Evolutionary conservation across 2,113 vertebrate genomes (phyloP).

Genomic region (Martes martes): DNA sequence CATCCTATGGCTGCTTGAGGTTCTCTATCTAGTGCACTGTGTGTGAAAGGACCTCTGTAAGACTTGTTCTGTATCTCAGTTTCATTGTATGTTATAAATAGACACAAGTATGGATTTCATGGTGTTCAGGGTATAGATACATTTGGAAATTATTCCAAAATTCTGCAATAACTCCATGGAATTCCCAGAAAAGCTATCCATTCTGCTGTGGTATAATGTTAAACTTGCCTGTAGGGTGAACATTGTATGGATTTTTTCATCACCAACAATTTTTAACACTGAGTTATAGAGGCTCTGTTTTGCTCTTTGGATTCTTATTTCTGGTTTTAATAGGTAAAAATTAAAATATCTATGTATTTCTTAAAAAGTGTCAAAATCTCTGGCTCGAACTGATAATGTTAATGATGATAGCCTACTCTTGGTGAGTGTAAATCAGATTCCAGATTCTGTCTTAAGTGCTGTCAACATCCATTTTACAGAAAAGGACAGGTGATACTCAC

Average conservation of each 20-base stretch:
- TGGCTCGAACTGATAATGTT: not conserved
- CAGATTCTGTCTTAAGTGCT: not conserved
- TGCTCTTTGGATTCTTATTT: not conserved
- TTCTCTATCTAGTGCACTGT: not conserved
- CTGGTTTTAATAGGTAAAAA: not conserved
- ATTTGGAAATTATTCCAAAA: not conserved
- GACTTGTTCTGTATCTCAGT: not conserved
- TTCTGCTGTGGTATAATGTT: not conserved
- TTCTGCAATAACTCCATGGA: not conserved
- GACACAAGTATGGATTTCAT: not conserved
- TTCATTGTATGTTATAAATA: not conserved
- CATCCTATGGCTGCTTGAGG: not conserved
- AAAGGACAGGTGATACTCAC: not conserved
- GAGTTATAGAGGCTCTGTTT: not conserved
- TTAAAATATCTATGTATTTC: not conserved
- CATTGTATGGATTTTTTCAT: not conserved
- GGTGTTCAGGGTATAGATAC: not conserved
- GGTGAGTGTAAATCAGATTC: not conserved
- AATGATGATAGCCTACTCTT: not conserved
- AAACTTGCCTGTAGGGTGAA: not conserved
- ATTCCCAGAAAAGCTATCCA: not conserved
- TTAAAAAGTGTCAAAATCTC: not conserved
- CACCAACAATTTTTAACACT: not conserved
- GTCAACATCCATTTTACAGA: not conserved
- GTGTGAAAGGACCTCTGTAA: not conserved